Evolutionary conservation across 2,797 vertebrate genomes (phyloP).

Genomic region (Helicolenus hilgendorfi): DNA sequence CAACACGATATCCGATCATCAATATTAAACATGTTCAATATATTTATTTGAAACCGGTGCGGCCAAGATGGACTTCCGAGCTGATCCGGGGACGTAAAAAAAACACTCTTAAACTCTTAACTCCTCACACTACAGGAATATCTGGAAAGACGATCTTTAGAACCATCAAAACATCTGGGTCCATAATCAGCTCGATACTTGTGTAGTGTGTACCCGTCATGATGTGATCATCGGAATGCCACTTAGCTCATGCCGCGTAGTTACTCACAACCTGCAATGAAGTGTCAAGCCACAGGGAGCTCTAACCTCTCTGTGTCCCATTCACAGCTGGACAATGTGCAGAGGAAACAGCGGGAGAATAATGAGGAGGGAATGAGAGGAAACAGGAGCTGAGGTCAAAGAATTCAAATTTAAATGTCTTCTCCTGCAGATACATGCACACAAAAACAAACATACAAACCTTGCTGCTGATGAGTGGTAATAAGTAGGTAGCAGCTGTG

Average conservation of each 20-base stretch:
- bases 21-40: too few relatives aligned
- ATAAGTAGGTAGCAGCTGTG: not conserved
- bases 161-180: too few relatives aligned
- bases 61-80: too few relatives aligned
- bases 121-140: too few relatives aligned
- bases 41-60: too few relatives aligned
- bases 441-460: not conserved
- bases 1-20: too few relatives aligned
- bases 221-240: not conserved
- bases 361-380: slow-evolving; percentile 20
- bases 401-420: slow-evolving; percentile 35
- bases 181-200: too few relatives aligned
- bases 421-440: not conserved
- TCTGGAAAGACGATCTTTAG: too few relatives aligned
- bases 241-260: slow-evolving; percentile 20
- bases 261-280: slow-evolving; percentile 40
- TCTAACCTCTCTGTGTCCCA: slow-evolving; percentile 45
- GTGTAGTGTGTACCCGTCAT: too few relatives aligned
- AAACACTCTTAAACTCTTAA: too few relatives aligned
- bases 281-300: slow-evolving; percentile 51
- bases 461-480: not conserved
- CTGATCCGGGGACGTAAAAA: too few relatives aligned
- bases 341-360: slow-evolving; percentile 22
- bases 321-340: slow-evolving; percentile 2
- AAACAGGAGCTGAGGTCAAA: slow-evolving; percentile 46